Evolutionary conservation across 2,113 vertebrate genomes (phyloP), one percentile per base, ranked within the genome.

Genomic region (Siphamia tubifer): DNA sequence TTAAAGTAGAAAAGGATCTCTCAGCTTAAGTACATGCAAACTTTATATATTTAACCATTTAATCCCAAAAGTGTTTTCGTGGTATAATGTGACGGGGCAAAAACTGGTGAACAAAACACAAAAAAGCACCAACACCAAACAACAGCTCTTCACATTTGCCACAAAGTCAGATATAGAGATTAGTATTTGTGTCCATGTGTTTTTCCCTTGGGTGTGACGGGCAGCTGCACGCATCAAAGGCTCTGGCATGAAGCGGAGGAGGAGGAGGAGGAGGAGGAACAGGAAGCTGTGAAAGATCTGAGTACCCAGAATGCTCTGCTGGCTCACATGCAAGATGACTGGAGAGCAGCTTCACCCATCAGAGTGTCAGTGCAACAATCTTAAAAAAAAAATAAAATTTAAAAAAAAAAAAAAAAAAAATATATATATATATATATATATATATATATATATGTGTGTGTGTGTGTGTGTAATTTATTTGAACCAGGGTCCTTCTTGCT

Each of bases 151-250:
- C 4, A 36, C 16, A 8, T 12, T 5, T 47, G 48, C 47, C 35
- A 47, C n/a, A 1, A 31, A 43, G 55, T 51, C 61, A 44, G 3
- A 68, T 23, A 12, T 1, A 34, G 67, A 28, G 39, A 62, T 63
- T 68, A 27, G 67, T 36, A 57, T 66, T 68, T 39, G 55, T 43
- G 35, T 64, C 67, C 45, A 54, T 44, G 68, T 17, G 52, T 36
- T 70, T 45, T 48, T 27, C 63, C 65, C 47, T 27, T 72, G 66
- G 74, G 71, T 89, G 85, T 72, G 83, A 77, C 0, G 10, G 56
- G 77, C 87, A 82, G 81, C 81, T 73, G 45, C 53, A 19, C 2
- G 5, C 68, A 88, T 92, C 85, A 88, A 91, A 93, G 84, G 4
- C 63, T 89, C 79, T 30, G 69, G 84, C 77, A 81, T 53, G 79